phyloP scores from a whole-genome alignment of 2,797 vertebrate species.

The Oryzias dopingdopingensis region DNA sequence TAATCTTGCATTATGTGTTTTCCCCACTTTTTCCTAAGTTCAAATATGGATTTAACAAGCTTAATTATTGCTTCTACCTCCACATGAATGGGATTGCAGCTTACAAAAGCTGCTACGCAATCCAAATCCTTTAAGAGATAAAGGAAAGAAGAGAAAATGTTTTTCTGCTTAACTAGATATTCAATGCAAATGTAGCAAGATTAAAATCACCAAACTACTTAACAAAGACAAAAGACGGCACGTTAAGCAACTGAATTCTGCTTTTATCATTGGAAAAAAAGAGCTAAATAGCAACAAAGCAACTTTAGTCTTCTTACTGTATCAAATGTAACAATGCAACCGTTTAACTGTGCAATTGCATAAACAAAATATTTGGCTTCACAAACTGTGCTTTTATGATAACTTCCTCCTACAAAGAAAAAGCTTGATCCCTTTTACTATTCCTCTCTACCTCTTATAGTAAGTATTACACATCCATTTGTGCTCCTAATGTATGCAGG shows the following conservation, averaged over 20 bases:
- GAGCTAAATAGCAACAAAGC: conserved; percentile 25
- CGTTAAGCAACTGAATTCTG: conserved; percentile 28
- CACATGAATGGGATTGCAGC: conserved; percentile 23
- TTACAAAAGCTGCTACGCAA: conserved; percentile 25
- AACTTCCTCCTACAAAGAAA: conserved; percentile 11
- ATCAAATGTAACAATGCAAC: conserved; percentile 31
- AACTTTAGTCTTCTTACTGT: conserved; percentile 8
- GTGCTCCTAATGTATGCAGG: conserved; percentile 32
- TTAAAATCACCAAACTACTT: conserved; percentile 36
- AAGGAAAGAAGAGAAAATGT: conserved; percentile 25
- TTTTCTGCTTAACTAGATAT: conserved; percentile 35
- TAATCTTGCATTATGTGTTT: background rate
- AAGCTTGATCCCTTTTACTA: conserved; percentile 25
- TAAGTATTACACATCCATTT: conserved; percentile 19
- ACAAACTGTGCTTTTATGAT: conserved; percentile 24
- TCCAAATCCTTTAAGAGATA: conserved; percentile 19
- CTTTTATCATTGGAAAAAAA: conserved; percentile 21
- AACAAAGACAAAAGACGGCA: conserved; percentile 40
- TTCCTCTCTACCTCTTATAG: background rate
- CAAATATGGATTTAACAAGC: conserved; percentile 15
- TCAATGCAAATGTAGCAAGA: conserved; percentile 46
- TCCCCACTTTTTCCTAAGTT: conserved; percentile 6
- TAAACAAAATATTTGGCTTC: conserved; percentile 9
- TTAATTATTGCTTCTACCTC: conserved; percentile 19
- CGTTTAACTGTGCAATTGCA: conserved; percentile 21